Evolutionary conservation across 2,797 vertebrate species (phyloP), one percentile per base, ranked within the genome.

Genomic region (Muscicapa striata): DNA sequence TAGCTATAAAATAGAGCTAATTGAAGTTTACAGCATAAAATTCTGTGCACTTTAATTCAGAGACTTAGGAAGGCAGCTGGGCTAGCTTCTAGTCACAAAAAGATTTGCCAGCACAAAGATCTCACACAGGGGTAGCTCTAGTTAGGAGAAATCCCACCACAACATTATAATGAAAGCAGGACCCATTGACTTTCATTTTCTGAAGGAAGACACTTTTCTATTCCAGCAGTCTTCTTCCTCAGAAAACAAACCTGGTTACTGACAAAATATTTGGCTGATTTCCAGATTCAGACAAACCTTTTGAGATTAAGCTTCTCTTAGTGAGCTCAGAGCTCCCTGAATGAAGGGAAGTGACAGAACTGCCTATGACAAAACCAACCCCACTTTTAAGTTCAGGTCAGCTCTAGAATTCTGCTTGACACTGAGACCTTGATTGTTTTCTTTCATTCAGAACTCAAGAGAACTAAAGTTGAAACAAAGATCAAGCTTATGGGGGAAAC

Each of bases 141-240:
- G 20, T 12, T 4, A 64, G 24, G 5, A 84, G 43, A 94, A 88
- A 66, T 57, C 45, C 26, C 58, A 78, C 29, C 30, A 7, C 8
- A 51, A 49, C 1, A 4, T 21, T 8, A 58, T 30, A 79, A 19
- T 3, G 18, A 36, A 41, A 87, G 55, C 16, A 72, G 21, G 30
- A 67, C 10, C 8, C 15, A 36, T 0, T 1, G 3, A 46, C 16
- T 84, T 66, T 0, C 4, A 11, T 79, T 61, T 83, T 86, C 90
- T 88, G 80, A 84, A 81, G 66, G 30, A 84, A 81, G n/a, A 61
- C 13, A 34, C 46, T 38, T 49, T 4, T 19, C 48, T 55, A 36
- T 78, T 89, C 32, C 29, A 69, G 34, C 30, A 67, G 38, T 20
- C 78, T 89, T 32, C 26, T 87, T 81, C 61, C n/a, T 77, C 89